Base-by-base conservation (phyloP, 2,888 invertebrate genomes). In the Neoitamus cyanurus region DNA sequence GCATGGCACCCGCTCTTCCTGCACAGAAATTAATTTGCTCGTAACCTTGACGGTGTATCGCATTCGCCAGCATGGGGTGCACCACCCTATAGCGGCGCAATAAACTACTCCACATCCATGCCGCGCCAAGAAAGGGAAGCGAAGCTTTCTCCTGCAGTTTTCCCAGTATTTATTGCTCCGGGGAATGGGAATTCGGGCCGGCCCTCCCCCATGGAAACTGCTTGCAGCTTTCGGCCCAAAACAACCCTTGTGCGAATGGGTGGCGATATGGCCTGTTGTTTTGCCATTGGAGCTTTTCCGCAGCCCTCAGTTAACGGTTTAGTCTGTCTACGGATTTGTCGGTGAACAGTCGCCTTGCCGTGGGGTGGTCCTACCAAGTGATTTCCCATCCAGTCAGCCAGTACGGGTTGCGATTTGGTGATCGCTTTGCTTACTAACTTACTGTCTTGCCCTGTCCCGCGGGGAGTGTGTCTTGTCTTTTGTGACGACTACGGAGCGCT, bases 281-380 rank as follows among this genome's bases (percentile, higher is more conserved):
- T 77, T 46, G 42, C 25, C 37, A 11, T 42, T 36, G 20, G 4
- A 20, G 34, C 73, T 36, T n/a, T 77, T 77, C 46, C 20, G 20
- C 34, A 73, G 30, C 36, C 36, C 20, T 73, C 31, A 15, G 42
- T 78, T 48, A 42, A 42, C 42, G n/a, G 42, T 42, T 36, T 42
- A 78, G 78, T 78, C 78, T 78, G 78, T 58, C 48, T 48, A 30
- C 25, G 42, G 78, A 78, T 78, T 48, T 20, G 48, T 78, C 31
- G 78, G 48, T 20, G 78, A 48, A 78, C 58, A 48, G 78, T 78
- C 28, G 25, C n/a, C 13, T 75, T 13, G 75, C 25, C 3, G 70
- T n/a, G 30, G 30, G 70, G 20, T 70, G 25, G n/a, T 31, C 42
- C 34, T 15, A 9, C 20, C 42, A 42, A 25, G 42, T 25, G 36